These are phyloP conservation scores for Pipistrellus kuhlii DNA, from an alignment of 2,797 vertebrate genomes.

Conservation along the genomic window DNA sequence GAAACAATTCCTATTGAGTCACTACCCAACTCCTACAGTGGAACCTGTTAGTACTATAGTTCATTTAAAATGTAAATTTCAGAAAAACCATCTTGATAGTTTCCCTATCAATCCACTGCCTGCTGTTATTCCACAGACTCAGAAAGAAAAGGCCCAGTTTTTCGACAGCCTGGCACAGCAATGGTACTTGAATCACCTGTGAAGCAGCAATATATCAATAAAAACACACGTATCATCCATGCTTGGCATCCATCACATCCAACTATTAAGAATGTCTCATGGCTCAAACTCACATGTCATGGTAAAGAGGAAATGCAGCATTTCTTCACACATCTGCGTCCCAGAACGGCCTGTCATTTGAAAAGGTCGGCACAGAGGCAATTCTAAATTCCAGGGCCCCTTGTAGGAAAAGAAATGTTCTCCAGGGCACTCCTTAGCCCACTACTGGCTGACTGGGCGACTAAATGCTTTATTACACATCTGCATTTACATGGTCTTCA, in stretches of 20 bases:
- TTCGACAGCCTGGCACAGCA: constrained; percentile 42
- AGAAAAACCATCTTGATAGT: constrained; percentile 56
- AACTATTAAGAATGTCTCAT: constrained; percentile 45
- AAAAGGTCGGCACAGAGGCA: constrained; percentile 40
- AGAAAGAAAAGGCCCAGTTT: constrained; percentile 30
- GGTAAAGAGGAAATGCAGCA: neutral
- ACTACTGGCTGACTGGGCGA: neutral
- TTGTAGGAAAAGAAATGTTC: neutral
- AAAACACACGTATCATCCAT: constrained; percentile 33
- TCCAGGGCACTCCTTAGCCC: neutral
- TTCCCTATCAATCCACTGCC: constrained; percentile 52
- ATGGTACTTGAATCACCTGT: neutral
- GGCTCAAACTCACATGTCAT: constrained; percentile 33
- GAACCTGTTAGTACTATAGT: constrained; percentile 32
- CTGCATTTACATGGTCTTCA: constrained; percentile 60
- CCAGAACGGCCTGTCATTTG: constrained; percentile 18
- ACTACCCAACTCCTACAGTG: constrained; percentile 65
- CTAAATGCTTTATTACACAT: neutral
- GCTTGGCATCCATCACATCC: neutral
- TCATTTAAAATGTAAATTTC: constrained; percentile 76
- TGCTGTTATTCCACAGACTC: neutral
- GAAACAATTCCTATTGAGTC: constrained; percentile 68
- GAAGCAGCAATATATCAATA: constrained; percentile 6
- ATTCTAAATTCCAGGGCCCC: constrained; percentile 40
- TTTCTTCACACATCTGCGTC: constrained; percentile 7